phyloP scores from a whole-genome alignment of 2,113 vertebrate species.

The Hoplias malabaricus region DNA sequence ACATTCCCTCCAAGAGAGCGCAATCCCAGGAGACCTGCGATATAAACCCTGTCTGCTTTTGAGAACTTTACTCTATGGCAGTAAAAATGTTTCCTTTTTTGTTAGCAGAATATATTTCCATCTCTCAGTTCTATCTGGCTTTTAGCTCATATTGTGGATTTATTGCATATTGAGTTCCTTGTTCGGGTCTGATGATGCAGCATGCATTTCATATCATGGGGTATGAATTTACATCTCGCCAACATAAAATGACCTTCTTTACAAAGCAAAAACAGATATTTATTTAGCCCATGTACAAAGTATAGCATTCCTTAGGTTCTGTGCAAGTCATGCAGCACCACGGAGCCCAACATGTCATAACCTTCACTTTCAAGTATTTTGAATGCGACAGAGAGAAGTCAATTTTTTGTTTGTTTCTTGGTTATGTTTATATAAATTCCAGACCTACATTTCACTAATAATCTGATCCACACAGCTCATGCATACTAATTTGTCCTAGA shows the following conservation, averaged over 20 bases:
- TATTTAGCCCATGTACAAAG: neutral
- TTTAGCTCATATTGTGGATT: slow-evolving; percentile 28
- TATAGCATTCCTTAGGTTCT: neutral
- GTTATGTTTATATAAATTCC: neutral
- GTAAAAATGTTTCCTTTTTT: slow-evolving; percentile 44
- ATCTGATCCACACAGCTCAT: slow-evolving; percentile 10
- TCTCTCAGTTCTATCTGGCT: slow-evolving; percentile 41
- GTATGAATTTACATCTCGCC: slow-evolving; percentile 5
- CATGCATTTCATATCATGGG: slow-evolving; percentile 25
- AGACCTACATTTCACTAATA: neutral
- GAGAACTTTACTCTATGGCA: slow-evolving; percentile 44
- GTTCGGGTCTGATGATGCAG: slow-evolving; percentile 24
- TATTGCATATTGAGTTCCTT: slow-evolving; percentile 33
- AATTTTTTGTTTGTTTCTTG: neutral
- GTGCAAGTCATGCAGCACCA: neutral
- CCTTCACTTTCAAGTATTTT: neutral
- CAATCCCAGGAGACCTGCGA: slow-evolving; percentile 63
- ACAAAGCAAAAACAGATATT: slow-evolving; percentile 7
- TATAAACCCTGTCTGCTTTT: slow-evolving; percentile 64
- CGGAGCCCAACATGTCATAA: neutral
- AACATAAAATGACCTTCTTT: slow-evolving; percentile 18
- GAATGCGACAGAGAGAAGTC: neutral
- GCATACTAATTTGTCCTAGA: neutral
- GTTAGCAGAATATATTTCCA: slow-evolving; percentile 45
- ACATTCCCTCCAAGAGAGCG: slow-evolving; percentile 62